A percentile compares a stretch with the other conserved stretches of the same genome.
phyloP scores from a whole-genome alignment of 1,140 invertebrate genomes.

The Globodera rostochiensis region DNA sequence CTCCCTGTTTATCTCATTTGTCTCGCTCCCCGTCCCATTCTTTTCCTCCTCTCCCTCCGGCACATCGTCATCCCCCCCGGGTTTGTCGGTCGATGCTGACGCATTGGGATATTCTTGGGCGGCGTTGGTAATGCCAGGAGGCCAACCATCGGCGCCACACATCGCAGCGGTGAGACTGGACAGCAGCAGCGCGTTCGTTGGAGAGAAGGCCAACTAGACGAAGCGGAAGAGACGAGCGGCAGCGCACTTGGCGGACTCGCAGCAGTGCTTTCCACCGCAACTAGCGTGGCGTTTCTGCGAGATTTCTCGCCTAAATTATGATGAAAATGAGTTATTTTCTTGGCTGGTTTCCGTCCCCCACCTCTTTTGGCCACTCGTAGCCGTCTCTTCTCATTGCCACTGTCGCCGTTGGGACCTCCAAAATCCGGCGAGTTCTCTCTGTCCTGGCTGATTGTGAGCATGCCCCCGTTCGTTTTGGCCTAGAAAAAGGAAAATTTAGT shows the following conservation, averaged over 20 bases:
- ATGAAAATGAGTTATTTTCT: background rate
- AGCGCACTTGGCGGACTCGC: background rate
- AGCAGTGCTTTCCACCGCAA: constrained; percentile 23
- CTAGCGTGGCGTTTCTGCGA: constrained; percentile 26
- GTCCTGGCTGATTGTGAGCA: background rate
- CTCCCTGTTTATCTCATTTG: background rate
- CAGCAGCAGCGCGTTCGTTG: too few relatives aligned
- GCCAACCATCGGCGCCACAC: too few relatives aligned
- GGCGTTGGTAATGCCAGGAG: too few relatives aligned
- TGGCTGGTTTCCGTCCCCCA: background rate
- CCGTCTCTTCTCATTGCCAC: constrained; percentile 6
- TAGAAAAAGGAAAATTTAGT: constrained; percentile 16
- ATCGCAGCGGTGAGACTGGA: too few relatives aligned
- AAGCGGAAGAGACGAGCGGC: background rate
- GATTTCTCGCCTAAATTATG: constrained; percentile 27
- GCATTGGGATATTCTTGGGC: background rate
- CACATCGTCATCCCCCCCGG: background rate
- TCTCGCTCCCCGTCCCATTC: background rate
- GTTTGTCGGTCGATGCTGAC: background rate
- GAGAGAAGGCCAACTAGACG: background rate
- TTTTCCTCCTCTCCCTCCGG: background rate
- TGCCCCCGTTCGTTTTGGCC: constrained; percentile 4
- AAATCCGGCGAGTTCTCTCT: constrained; percentile 6
- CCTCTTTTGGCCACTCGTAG: constrained; percentile 1
- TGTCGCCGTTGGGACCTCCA: background rate